A percentile compares a stretch with the other conserved stretches of the same genome.
phyloP scores from a whole-genome alignment of 2,888 invertebrate genomes.

The Glaucopsyche alexis region DNA sequence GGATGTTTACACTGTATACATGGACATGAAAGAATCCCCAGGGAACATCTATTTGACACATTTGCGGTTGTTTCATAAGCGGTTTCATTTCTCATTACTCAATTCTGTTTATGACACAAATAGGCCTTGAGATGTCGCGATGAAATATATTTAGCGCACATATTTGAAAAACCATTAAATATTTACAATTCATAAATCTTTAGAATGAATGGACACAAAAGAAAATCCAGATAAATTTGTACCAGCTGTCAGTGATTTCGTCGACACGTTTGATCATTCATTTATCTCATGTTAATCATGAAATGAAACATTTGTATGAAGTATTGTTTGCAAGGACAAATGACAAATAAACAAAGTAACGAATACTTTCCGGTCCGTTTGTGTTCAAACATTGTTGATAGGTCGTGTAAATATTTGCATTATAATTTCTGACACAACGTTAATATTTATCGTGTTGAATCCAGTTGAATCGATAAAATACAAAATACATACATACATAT shows the following conservation, averaged over 20 bases:
- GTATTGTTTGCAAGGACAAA: slow-evolving; percentile 23
- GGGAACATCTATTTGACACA: background rate
- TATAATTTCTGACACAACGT: background rate
- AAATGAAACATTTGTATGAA: slow-evolving; percentile 14
- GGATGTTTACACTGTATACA: no score
- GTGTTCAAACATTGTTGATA: slow-evolving; percentile 12
- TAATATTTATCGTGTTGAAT: background rate
- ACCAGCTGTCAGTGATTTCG: slow-evolving; percentile 9
- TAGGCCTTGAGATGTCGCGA: slow-evolving; percentile 7
- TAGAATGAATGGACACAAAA: slow-evolving; percentile 3
- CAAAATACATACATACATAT: no score
- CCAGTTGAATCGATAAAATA: background rate
- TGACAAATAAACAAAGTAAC: slow-evolving; percentile 23
- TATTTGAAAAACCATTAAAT: slow-evolving; percentile 8
- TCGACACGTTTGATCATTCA: slow-evolving; percentile 4
- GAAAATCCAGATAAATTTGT: slow-evolving; percentile 1
- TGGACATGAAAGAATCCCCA: background rate
- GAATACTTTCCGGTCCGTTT: slow-evolving; percentile 21
- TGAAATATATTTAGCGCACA: background rate
- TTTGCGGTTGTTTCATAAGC: background rate
- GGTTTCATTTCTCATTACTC: slow-evolving; percentile 8
- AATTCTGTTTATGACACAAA: slow-evolving; percentile 15
- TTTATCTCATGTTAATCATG: background rate
- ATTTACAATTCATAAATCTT: slow-evolving; percentile 28
- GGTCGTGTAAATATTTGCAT: slow-evolving; percentile 12